A percentile compares a stretch with the other conserved stretches of the same genome.
Evolutionary conservation across 1,140 invertebrate genomes (phyloP).

Genomic region (Batillaria attramentaria): DNA sequence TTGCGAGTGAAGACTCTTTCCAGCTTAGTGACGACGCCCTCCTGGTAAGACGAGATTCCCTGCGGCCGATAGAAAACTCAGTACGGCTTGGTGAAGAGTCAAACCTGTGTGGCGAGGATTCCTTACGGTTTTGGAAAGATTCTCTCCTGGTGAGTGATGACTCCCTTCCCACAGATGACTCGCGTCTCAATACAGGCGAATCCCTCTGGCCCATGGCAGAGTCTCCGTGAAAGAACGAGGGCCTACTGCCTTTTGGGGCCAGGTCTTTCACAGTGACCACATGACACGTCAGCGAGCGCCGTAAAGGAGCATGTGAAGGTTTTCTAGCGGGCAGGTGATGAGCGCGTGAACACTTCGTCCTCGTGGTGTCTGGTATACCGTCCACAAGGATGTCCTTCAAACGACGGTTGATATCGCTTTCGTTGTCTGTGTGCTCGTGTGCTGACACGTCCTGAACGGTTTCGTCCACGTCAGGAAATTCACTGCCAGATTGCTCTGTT

Average conservation of each 20-base stretch:
- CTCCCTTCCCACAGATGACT: neutral
- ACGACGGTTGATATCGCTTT: too few species aligned
- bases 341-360: neutral
- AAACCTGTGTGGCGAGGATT: too few species aligned
- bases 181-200: neutral
- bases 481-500: too few species aligned
- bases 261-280: constrained; percentile 13
- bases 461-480: too few species aligned
- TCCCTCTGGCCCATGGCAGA: neutral
- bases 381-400: neutral
- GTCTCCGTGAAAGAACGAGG: neutral
- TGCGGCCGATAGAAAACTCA: neutral
- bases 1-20: neutral
- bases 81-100: neutral
- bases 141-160: neutral
- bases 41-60: neutral
- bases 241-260: neutral
- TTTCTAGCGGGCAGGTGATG: neutral
- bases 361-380: neutral
- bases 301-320: neutral
- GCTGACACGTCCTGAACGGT: too few species aligned
- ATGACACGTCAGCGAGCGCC: constrained; percentile 10
- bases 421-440: too few species aligned
- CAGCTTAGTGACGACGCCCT: neutral
- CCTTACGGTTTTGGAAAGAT: too few species aligned